Evolutionary conservation across 2,113 vertebrate species (phyloP).

Genomic region (Microtus ochrogaster): DNA sequence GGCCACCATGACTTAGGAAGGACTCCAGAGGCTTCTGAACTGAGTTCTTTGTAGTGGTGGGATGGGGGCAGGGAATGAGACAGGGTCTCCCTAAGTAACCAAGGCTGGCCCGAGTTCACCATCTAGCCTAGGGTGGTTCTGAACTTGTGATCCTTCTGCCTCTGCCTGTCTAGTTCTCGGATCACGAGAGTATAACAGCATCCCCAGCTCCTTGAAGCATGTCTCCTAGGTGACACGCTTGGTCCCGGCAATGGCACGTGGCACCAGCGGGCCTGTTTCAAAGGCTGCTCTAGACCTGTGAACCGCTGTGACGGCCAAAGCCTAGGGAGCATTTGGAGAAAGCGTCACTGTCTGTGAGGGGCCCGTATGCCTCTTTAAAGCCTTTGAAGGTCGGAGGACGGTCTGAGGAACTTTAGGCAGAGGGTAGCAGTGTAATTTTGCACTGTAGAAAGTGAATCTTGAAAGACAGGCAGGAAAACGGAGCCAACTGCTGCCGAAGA

Average conservation of each 20-base stretch:
- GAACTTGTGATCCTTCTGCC: neutral
- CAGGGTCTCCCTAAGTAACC: neutral
- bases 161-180: neutral
- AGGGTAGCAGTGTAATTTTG: neutral
- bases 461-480: neutral
- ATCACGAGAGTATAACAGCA: neutral
- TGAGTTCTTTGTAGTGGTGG: neutral
- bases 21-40: neutral
- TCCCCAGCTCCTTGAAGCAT: neutral
- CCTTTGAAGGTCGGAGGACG: neutral
- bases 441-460: conserved; percentile 23
- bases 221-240: fast-evolving
- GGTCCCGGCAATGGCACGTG: neutral
- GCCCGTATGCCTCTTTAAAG: neutral
- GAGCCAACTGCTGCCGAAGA: neutral
- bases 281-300: neutral
- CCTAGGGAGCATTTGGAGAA: neutral
- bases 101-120: neutral
- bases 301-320: neutral
- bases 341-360: neutral
- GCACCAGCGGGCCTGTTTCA: neutral
- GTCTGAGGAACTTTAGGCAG: neutral
- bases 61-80: neutral
- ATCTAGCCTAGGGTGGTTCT: neutral
- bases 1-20: neutral